Evolutionary conservation across 1,140 invertebrate genomes (phyloP).

Genomic region (Drosophila repletoides): DNA sequence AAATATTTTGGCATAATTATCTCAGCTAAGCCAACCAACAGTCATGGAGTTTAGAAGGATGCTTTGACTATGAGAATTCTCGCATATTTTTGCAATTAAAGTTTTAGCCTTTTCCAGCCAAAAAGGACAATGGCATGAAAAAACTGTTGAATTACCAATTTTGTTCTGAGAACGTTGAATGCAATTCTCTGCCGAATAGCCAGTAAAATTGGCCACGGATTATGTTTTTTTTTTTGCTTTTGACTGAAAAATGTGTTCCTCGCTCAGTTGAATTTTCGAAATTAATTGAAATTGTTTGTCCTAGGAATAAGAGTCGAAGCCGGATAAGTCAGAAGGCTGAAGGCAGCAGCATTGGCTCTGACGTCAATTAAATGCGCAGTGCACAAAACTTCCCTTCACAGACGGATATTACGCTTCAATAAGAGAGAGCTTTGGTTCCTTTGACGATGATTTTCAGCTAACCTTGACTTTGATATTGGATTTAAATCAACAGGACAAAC

Average conservation of each 20-base stretch:
- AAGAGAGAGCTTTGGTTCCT: constrained; percentile 21
- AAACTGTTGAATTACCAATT: constrained; percentile 43
- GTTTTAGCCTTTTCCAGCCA: constrained; percentile 45
- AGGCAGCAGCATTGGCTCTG: constrained; percentile 20
- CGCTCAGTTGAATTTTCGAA: constrained; percentile 71
- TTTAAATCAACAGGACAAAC: too few species aligned
- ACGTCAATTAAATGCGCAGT: constrained; percentile 66
- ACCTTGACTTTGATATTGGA: constrained; percentile 30
- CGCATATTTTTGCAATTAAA: constrained; percentile 64
- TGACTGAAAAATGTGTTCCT: constrained; percentile 33
- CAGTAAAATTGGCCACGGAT: constrained; percentile 21
- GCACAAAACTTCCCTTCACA: constrained; percentile 6
- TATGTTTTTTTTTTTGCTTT: too few species aligned
- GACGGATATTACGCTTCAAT: constrained; percentile 9
- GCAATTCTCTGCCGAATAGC: constrained; percentile 33
- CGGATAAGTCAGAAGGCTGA: constrained; percentile 37
- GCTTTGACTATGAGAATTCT: constrained; percentile 10
- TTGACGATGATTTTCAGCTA: constrained; percentile 29
- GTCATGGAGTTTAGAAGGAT: background rate
- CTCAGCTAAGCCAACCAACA: constrained; percentile 14
- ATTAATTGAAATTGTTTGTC: constrained; percentile 73
- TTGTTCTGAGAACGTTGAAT: too few species aligned
- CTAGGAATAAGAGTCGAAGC: constrained; percentile 14
- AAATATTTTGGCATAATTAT: constrained; percentile 66
- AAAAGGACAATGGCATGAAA: constrained; percentile 46